Conservation (phyloP, 2,888 invertebrate genomes). For the Automeris io region DNA sequence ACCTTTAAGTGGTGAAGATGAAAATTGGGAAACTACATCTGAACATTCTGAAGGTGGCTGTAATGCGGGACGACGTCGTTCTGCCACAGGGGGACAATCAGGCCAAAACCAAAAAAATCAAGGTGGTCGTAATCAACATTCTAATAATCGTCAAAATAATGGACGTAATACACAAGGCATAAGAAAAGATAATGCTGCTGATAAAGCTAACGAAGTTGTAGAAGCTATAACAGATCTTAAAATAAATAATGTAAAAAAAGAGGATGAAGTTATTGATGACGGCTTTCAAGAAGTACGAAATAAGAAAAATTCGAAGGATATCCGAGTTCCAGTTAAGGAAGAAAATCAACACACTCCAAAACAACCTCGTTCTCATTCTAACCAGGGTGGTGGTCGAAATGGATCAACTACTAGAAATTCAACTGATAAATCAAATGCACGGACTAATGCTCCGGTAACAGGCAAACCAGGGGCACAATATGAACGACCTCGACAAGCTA, state of each 20-base stretch:
- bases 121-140: slow-evolving; percentile 52
- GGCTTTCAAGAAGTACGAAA: slow-evolving; percentile 92
- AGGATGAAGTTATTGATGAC: slow-evolving; percentile 78
- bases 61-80: slow-evolving; percentile 42
- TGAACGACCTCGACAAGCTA: slow-evolving; percentile 75
- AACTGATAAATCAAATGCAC: slow-evolving; percentile 53
- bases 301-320: slow-evolving; percentile 84
- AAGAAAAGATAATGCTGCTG: slow-evolving; percentile 48
- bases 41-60: slow-evolving; percentile 84
- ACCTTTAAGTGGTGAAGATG: slow-evolving; percentile 73
- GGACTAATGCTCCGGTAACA: slow-evolving; percentile 48
- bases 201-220: slow-evolving; percentile 54
- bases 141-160: slow-evolving; percentile 49
- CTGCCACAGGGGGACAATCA: slow-evolving; percentile 41
- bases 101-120: slow-evolving; percentile 45
- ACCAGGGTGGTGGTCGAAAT: slow-evolving; percentile 63
- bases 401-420: slow-evolving; percentile 60
- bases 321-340: slow-evolving; percentile 55
- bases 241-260: slow-evolving; percentile 49
- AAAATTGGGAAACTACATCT: slow-evolving; percentile 89
- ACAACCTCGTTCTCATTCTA: slow-evolving; percentile 64
- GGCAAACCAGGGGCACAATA: slow-evolving; percentile 55
- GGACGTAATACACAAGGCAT: slow-evolving; percentile 40
- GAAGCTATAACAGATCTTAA: slow-evolving; percentile 65
- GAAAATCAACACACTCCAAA: slow-evolving; percentile 46